phyloP scores from a whole-genome alignment of 2,888 invertebrate genomes.

The Lepidochrysops patricia region DNA sequence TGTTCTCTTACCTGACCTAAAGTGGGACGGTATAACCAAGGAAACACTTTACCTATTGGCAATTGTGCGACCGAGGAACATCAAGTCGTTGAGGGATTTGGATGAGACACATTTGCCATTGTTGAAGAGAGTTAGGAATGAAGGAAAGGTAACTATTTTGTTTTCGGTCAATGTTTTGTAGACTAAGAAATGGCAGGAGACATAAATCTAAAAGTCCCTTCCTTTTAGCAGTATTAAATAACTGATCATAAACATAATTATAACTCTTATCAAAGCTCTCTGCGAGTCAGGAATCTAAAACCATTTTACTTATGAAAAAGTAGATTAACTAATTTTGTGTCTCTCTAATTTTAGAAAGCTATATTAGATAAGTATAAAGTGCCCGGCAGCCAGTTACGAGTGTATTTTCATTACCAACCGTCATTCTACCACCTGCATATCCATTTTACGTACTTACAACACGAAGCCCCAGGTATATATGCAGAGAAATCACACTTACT shows the following conservation, averaged over 20 bases:
- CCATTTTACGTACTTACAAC: slow-evolving; percentile 88
- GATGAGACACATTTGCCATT: slow-evolving; percentile 84
- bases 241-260: too few relatives aligned
- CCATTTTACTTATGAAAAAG: neutral
- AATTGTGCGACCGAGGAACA: slow-evolving; percentile 80
- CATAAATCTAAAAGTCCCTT: too few relatives aligned
- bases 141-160: slow-evolving; percentile 76
- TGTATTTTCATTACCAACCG: slow-evolving; percentile 96
- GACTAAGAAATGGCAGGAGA: too few relatives aligned
- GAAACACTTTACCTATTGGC: slow-evolving; percentile 91
- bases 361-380: slow-evolving; percentile 86
- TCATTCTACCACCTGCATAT: slow-evolving; percentile 97
- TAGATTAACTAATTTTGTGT: neutral
- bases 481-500: slow-evolving; percentile 91
- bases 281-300: too few relatives aligned
- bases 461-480: slow-evolving; percentile 87
- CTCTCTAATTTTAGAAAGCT: slow-evolving; percentile 72
- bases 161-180: neutral
- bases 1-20: slow-evolving; percentile 92
- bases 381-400: slow-evolving; percentile 79
- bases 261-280: too few relatives aligned
- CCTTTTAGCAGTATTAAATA: too few relatives aligned
- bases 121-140: slow-evolving; percentile 84
- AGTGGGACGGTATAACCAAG: slow-evolving; percentile 89
- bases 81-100: slow-evolving; percentile 91